A percentile compares a stretch with the other conserved stretches of the same genome.
Conservation (phyloP, 1,140 invertebrate species). For the Ceratitis capitata region DNA sequence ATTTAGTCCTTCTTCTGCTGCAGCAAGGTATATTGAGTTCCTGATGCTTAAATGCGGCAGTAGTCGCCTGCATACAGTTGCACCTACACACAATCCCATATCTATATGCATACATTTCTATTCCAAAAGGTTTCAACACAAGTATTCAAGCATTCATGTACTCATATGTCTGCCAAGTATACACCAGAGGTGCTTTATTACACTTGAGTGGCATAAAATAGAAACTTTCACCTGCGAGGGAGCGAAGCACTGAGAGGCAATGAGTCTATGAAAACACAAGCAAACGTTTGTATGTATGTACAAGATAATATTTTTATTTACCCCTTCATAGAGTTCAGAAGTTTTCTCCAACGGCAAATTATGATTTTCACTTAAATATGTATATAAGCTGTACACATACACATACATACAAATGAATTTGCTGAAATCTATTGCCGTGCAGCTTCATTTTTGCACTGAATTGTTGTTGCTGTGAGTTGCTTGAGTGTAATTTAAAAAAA, state of each 20-base stretch:
- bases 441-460: background rate
- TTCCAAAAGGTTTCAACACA: background rate
- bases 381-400: too few relatives aligned
- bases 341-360: background rate
- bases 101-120: background rate
- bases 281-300: background rate
- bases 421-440: too few relatives aligned
- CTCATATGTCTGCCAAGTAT: background rate
- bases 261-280: background rate
- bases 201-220: constrained; percentile 20
- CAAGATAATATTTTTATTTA: too few relatives aligned
- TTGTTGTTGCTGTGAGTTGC: background rate
- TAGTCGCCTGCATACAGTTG: background rate
- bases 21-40: background rate
- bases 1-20: background rate
- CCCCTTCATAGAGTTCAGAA: background rate
- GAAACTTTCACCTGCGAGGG: background rate
- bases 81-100: too few relatives aligned
- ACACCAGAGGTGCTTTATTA: background rate
- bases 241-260: too few relatives aligned
- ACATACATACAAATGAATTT: too few relatives aligned
- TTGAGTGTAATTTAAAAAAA: background rate
- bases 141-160: background rate
- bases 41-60: background rate
- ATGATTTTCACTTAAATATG: too few relatives aligned